Base-by-base conservation (phyloP, 2,888 invertebrate species). In the Adela reaumurella region DNA sequence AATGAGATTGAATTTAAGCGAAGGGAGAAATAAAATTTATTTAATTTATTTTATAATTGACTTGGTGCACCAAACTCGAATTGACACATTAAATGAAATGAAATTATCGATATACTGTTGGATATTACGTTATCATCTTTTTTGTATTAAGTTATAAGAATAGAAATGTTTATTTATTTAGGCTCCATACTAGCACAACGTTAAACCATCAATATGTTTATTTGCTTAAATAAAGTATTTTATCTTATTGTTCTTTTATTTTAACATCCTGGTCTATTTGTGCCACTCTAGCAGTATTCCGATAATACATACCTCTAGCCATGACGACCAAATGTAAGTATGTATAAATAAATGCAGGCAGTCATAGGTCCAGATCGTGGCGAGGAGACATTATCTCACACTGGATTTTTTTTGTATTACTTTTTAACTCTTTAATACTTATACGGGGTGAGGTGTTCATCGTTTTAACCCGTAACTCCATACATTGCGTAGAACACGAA, bases 181-280 rank as follows among this genome's bases (percentile, higher is more conserved):
- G 62, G 58, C 51, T 18, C 61, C 60, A 58, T 60, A 61, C 65
- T 67, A 72, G 64, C 58, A 56, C 62, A 55, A 58, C 59, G 29
- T 48, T 48, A 64, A n/a, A 62, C 62, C 61, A 62, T 67, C 66
- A 63, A 59, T 61, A 60, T 63, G 71, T 74, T 68, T 69, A 65
- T 17, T 20, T 46, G 77, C 74, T 74, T 78, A 72, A 67, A 73
- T 77, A 77, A 76, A 76, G 60, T 76, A 78, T 76, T 76, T 76
- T 78, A 76, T 74, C 68, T 65, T 67, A 68, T 53, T 35, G 29
- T 50, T 55, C 54, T 60, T 58, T 60, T 51, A 56, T 57, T 56
- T 53, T n/a, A n/a, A n/a, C n/a, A n/a, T n/a, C n/a, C n/a, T n/a
- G n/a, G n/a, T n/a, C n/a, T n/a, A n/a, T n/a, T n/a, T n/a, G n/a